Conservation (phyloP, 1,140 invertebrate species). For the Neodiprion virginianus region DNA sequence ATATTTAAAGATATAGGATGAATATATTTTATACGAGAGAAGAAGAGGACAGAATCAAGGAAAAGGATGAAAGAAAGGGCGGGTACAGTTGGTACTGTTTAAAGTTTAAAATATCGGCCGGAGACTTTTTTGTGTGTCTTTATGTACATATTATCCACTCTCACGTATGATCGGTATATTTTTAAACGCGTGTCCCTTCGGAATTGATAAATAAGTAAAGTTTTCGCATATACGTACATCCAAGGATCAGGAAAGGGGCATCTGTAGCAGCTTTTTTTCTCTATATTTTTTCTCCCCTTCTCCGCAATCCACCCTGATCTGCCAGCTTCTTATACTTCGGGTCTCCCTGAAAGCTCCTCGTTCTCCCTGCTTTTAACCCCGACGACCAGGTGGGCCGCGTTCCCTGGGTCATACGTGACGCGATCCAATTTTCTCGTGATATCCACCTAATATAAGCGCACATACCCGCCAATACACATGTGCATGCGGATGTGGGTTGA, state of each 20-base stretch:
- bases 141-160: not conserved
- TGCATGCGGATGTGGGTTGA: too few relatives aligned
- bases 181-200: not conserved
- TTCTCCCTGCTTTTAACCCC: not conserved
- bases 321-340: too few relatives aligned
- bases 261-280: not conserved
- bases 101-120: too few relatives aligned
- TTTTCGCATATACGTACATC: not conserved
- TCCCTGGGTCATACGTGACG: not conserved
- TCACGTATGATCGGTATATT: not conserved
- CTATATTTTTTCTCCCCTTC: not conserved
- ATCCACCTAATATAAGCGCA: not conserved
- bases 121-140: too few relatives aligned
- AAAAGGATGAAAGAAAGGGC: too few relatives aligned
- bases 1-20: too few relatives aligned
- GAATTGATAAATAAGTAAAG: slow-evolving; percentile 3
- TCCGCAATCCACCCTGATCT: too few relatives aligned
- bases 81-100: too few relatives aligned
- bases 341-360: not conserved
- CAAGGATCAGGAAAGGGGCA: too few relatives aligned
- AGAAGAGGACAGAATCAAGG: too few relatives aligned
- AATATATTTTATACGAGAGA: too few relatives aligned
- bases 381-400: not conserved
- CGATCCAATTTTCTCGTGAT: not conserved
- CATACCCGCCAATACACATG: not conserved